Percentiles rank a stretch among this genome's conserved stretches.
These are phyloP conservation scores for Lasioglossum figueresi DNA, from an alignment of 2,888 invertebrate genomes.

Conservation along the genomic window DNA sequence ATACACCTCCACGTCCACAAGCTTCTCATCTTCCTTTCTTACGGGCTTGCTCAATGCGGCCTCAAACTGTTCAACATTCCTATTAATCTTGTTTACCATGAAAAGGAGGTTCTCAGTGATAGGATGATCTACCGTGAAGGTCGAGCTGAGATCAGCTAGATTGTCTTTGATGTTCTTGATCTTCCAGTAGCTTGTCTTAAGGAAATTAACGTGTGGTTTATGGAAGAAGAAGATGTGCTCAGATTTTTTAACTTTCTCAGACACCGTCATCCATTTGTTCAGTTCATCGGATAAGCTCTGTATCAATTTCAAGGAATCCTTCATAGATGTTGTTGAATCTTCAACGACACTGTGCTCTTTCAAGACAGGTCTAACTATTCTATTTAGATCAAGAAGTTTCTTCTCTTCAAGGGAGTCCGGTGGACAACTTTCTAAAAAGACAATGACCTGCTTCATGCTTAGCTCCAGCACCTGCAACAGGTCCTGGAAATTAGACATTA, in stretches of 20 bases:
- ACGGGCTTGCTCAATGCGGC: neutral
- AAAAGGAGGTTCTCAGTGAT: constrained; percentile 73
- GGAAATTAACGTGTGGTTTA: constrained; percentile 68
- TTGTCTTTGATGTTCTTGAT: constrained; percentile 10
- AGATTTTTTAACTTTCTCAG: constrained; percentile 12
- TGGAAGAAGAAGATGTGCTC: constrained; percentile 34
- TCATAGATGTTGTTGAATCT: constrained; percentile 68
- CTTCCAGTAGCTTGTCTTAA: constrained; percentile 14
- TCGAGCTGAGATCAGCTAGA: neutral
- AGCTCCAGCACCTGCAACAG: constrained; percentile 85
- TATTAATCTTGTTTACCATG: constrained; percentile 65
- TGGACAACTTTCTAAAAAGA: constrained; percentile 88
- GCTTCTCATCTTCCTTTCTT: constrained; percentile 70
- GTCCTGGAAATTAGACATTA: constrained; percentile 84
- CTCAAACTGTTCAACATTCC: constrained; percentile 49
- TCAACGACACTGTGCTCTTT: constrained; percentile 75
- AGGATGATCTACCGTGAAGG: constrained; percentile 71
- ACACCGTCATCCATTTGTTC: constrained; percentile 20
- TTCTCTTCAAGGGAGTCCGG: constrained; percentile 76
- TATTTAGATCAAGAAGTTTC: constrained; percentile 70
- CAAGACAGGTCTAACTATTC: constrained; percentile 67
- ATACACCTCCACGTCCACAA: constrained; percentile 80
- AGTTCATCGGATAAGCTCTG: constrained; percentile 32
- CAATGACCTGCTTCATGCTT: constrained; percentile 88
- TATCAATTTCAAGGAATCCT: constrained; percentile 65